These are phyloP conservation scores for Leptonema lineaticorne DNA, from an alignment of 1,140 invertebrate species.

Conservation along the genomic window DNA sequence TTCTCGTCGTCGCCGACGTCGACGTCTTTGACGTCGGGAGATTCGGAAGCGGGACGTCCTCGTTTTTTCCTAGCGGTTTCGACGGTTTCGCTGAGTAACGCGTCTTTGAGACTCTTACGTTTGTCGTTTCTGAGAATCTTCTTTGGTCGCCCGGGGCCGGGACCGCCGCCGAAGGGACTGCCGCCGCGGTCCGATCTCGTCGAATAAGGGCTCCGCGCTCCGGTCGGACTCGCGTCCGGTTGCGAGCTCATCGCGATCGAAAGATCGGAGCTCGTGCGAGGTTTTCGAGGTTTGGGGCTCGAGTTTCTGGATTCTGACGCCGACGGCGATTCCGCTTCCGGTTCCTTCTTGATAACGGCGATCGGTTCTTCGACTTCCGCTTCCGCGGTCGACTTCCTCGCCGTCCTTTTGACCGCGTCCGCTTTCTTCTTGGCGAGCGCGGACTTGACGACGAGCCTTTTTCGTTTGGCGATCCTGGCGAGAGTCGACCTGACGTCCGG, in stretches of 20 bases:
- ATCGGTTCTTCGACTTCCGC: not conserved
- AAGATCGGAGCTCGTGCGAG: constrained; percentile 48
- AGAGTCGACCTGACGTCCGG: constrained; percentile 49
- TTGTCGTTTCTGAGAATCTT: constrained; percentile 67
- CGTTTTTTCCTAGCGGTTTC: constrained; percentile 55
- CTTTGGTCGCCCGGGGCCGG: constrained; percentile 43
- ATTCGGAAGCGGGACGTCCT: constrained; percentile 52
- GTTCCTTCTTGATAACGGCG: constrained; percentile 10
- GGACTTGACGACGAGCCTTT: constrained; percentile 46
- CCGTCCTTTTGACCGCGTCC: constrained; percentile 47
- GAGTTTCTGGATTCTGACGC: constrained; percentile 50
- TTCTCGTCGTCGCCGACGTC: constrained; percentile 51
- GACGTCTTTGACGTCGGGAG: constrained; percentile 42
- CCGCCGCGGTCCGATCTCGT: constrained; percentile 58
- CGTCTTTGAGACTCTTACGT: constrained; percentile 57
- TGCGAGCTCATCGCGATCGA: constrained; percentile 37
- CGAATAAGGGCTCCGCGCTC: constrained; percentile 55
- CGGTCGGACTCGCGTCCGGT: constrained; percentile 45
- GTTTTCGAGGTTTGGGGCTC: constrained; percentile 54
- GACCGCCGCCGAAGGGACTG: constrained; percentile 51
- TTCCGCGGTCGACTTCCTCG: constrained; percentile 42
- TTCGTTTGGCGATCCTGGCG: constrained; percentile 41
- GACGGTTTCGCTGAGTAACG: constrained; percentile 55
- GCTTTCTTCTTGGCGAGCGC: constrained; percentile 52
- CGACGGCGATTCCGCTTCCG: constrained; percentile 45